Conservation (phyloP, 2,113 vertebrate species). For the Oriolus oriolus region DNA sequence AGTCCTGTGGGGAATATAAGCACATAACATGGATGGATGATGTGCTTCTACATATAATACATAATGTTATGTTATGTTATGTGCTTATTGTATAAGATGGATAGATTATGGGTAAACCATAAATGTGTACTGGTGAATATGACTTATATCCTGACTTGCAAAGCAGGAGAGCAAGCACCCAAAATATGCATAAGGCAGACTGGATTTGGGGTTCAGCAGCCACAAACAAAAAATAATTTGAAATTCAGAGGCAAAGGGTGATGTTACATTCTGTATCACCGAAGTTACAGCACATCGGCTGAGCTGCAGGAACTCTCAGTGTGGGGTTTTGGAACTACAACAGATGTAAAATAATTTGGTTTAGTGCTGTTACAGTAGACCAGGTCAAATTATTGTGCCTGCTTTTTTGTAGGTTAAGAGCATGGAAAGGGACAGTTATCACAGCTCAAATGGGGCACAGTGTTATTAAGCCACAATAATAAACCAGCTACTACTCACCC, state of each 20-base stretch:
- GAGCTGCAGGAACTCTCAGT: background rate
- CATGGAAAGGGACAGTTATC: background rate
- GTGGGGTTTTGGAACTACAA: accelerated
- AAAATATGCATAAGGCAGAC: background rate
- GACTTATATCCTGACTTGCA: background rate
- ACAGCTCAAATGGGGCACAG: background rate
- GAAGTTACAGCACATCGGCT: background rate
- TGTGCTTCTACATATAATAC: background rate
- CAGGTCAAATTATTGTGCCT: background rate
- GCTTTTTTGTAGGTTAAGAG: background rate
- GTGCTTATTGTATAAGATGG: background rate
- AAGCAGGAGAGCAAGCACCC: background rate
- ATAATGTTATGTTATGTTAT: background rate
- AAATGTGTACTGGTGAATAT: background rate
- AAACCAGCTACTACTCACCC: background rate
- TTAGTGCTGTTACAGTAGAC: background rate
- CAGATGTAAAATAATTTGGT: background rate
- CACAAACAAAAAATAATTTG: background rate
- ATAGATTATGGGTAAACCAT: background rate
- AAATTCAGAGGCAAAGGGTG: background rate
- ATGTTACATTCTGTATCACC: accelerated
- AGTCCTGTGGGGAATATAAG: background rate
- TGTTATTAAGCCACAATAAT: background rate
- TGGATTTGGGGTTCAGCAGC: background rate
- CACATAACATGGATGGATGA: background rate